Base-by-base conservation (phyloP, 2,888 invertebrate species). In the Polietes domitor region DNA sequence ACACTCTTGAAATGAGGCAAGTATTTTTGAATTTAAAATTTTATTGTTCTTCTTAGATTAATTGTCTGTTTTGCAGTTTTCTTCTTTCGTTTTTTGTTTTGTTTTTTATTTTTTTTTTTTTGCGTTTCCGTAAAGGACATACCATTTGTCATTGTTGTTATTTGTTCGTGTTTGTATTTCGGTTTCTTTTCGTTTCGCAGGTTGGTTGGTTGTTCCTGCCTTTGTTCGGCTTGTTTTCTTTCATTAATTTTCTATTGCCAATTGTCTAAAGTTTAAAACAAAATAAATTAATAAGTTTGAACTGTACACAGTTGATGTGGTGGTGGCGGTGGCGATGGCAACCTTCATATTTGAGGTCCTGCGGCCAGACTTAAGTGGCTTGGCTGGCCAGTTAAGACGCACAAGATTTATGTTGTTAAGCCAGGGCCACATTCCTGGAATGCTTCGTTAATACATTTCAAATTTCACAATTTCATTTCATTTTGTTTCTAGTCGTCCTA, bases 341-440 rank as follows among this genome's bases (percentile, higher is more conserved):
- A n/a, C n/a, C n/a, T n/a, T n/a, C 37, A 37, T 37, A 47, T 47
- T 47, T 47, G 2, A n/a, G 1, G 2, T 47, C n/a, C 1, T n/a
- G n/a, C 47, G 47, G 41, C 41, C 41, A 47, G 47, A 47, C 47
- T 47, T 47, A 4, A 37, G 7, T 7, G n/a, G n/a, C n/a, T n/a
- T n/a, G n/a, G n/a, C 37, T 5, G 32, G 4, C 7, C 32, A 3
- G 32, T 32, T 32, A 5, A 3, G 32, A 32, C 10, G 37, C 37
- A 9, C 37, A 37, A 9, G 37, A 2, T 47, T 47, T n/a, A n/a
- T 47, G 47, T 68, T 77, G n/a, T n/a, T n/a, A 41, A 65, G 47
- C 65, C 79, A 65, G 76, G 76, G 76, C 79, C 65, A 76, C 72
- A 75, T 82, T 76, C 55, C 75, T 7, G n/a, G n/a, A 32, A 12